Percentiles rank a stretch among this genome's conserved stretches.
These are phyloP conservation scores for Centropus bengalensis DNA, from an alignment of 2,113 vertebrate genomes.

Conservation along the genomic window DNA sequence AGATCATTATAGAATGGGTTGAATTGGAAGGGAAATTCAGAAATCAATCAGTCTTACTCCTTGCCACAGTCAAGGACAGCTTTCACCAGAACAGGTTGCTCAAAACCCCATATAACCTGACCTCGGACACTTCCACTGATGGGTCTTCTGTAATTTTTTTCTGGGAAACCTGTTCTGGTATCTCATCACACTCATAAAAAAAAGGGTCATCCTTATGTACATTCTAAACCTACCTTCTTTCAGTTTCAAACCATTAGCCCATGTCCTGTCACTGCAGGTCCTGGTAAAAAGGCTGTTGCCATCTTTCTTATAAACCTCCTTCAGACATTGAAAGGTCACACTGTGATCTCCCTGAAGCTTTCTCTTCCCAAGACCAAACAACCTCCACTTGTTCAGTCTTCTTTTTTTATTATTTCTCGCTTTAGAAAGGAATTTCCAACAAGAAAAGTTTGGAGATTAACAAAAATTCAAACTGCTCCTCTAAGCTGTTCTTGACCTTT, in stretches of 20 bases:
- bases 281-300: not conserved
- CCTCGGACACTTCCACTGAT: not conserved
- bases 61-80: not conserved
- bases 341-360: not conserved
- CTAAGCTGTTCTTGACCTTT: not conserved
- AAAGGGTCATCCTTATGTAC: too few species aligned
- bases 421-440: not conserved
- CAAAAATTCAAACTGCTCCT: not conserved
- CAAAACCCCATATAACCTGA: not conserved
- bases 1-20: not conserved
- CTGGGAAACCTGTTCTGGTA: not conserved
- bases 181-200: not conserved
- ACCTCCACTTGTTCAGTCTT: rapidly evolving
- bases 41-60: not conserved
- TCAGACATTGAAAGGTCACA: not conserved
- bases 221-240: not conserved
- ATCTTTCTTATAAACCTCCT: not conserved
- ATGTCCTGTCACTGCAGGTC: not conserved
- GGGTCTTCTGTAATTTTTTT: not conserved
- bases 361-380: not conserved
- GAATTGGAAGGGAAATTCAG: not conserved
- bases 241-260: not conserved
- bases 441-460: not conserved
- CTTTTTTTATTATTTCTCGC: not conserved
- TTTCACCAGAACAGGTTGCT: not conserved